Base-by-base conservation (phyloP, 2,888 invertebrate species). In the Ferdinandea cuprea region DNA sequence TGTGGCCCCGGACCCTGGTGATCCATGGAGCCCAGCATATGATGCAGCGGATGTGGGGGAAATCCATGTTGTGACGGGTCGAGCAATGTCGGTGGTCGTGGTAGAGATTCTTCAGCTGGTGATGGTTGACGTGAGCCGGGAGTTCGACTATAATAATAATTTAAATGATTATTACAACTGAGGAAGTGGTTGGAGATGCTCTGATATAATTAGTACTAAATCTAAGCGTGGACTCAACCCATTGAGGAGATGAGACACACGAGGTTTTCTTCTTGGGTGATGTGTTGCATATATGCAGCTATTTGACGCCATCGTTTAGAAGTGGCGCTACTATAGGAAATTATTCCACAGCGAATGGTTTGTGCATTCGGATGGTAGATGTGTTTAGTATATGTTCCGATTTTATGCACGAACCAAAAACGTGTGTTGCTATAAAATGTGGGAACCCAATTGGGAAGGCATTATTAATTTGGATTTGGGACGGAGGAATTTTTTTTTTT, bases 51-150 rank as follows among this genome's bases (percentile, higher is more conserved):
- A 90, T 88, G 92, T 87, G 85, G 92, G 50, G 89, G 90, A 76
- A 89, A 91, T 11, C 88, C 89, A 72, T 87, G 86, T 69, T 89
- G 89, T 40, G 88, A 83, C 54, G 89, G 89, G 86, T 91, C 91
- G n/a, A 91, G 87, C 68, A 90, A 74, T 48, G 88, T 88, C 78
- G 93, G 91, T 68, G 92, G 93, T 59, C 93, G 92, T 86, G 92
- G 92, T 86, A 91, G 90, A 79, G 91, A 92, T 87, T 90, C 90
- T 91, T 97, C 97, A 13, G 96, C 96, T 58, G 98, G 97, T 46
- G 97, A 98, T 83, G 97, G 97, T 91, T 97, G 97, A 88, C 97
- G 94, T 88, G 97, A 97, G 65, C 97, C 96, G 42, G 96, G 96
- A 86, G 96, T 96, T 87, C 97, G 96, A 91, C 96, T 96, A 68